Conservation (phyloP, 64 coral and sea anemone genomes). For the Stichodactyla mertensii region DNA sequence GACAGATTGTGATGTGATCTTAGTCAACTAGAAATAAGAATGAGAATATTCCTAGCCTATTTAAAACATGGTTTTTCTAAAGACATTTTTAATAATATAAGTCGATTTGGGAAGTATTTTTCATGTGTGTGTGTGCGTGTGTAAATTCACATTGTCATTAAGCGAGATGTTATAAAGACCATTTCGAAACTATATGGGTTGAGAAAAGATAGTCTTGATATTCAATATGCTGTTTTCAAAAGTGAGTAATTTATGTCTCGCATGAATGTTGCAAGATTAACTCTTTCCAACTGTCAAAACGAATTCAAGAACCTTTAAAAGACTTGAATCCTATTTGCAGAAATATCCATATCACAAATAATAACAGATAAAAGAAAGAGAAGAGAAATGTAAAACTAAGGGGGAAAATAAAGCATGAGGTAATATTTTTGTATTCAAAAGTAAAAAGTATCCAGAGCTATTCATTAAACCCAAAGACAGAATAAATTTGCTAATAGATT, state of each 20-base stretch:
- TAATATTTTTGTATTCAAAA: not conserved
- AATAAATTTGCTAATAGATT: not conserved
- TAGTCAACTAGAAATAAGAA: not conserved
- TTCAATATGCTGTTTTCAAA: not conserved
- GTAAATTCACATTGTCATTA: not conserved
- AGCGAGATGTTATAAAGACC: not conserved
- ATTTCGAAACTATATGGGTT: not conserved
- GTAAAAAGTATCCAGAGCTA: not conserved
- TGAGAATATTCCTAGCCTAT: not conserved
- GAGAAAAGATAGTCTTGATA: not conserved
- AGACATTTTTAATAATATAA: not conserved
- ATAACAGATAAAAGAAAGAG: not conserved
- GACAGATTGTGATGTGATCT: too few relatives aligned
- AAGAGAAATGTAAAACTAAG: not conserved
- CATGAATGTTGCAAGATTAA: not conserved
- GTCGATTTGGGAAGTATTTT: not conserved
- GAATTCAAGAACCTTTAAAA: not conserved
- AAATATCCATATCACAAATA: not conserved
- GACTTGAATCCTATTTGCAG: not conserved
- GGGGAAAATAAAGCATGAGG: not conserved
- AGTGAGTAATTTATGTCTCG: not conserved
- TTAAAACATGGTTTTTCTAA: not conserved
- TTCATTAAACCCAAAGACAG: not conserved
- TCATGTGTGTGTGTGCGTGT: not conserved
- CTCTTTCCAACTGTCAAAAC: not conserved